Conservation (phyloP, 2,797 vertebrate genomes). For the Monodelphis domestica region DNA sequence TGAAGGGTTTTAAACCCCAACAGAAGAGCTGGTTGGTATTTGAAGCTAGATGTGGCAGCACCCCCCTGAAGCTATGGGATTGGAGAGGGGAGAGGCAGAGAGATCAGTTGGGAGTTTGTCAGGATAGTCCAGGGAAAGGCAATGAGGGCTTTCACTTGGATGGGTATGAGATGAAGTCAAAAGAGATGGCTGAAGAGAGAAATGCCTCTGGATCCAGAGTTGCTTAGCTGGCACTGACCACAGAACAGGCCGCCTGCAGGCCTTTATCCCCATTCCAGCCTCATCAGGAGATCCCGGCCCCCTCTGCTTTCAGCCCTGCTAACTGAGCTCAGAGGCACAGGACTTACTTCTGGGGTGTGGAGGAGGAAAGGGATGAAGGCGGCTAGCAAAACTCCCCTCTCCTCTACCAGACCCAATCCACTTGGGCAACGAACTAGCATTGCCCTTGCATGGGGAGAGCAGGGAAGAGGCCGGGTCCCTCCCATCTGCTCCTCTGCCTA, state of each 20-base stretch:
- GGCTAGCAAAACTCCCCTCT: not conserved
- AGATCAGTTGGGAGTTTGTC: not conserved
- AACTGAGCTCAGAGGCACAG: not conserved
- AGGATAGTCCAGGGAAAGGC: not conserved
- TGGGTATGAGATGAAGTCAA: not conserved
- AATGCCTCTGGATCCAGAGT: not conserved
- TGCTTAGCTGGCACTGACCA: too few relatives aligned
- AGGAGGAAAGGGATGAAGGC: too few relatives aligned
- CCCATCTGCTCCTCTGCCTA: not conserved
- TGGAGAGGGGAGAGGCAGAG: not conserved
- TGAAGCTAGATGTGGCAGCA: too few relatives aligned
- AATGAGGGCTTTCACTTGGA: not conserved
- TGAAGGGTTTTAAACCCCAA: too few relatives aligned
- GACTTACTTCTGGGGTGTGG: not conserved
- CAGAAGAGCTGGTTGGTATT: too few relatives aligned
- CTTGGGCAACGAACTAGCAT: too few relatives aligned
- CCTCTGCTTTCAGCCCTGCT: not conserved
- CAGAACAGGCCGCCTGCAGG: too few relatives aligned
- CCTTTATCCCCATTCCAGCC: too few relatives aligned
- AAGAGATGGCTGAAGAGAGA: not conserved
- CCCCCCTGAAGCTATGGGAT: not conserved
- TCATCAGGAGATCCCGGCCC: not conserved
- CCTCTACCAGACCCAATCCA: not conserved
- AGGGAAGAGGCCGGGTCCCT: not conserved
- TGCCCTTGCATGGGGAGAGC: constrained; percentile 17